Percentiles rank a stretch among this genome's conserved stretches.
Evolutionary conservation across 1,140 invertebrate species (phyloP).

Genomic region (Mylabris phalerata): DNA sequence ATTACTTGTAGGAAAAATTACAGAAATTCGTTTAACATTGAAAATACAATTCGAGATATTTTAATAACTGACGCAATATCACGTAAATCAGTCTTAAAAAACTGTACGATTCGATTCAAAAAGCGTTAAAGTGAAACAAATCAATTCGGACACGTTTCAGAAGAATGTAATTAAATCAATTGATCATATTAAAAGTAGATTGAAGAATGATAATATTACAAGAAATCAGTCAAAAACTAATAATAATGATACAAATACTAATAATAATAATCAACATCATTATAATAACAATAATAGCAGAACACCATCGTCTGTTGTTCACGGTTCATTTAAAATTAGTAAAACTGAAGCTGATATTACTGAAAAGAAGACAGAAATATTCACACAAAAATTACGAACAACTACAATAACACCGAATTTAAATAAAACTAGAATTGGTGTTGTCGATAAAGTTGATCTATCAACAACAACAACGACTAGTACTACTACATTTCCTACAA

Average conservation of each 20-base stretch:
- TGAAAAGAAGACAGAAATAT: constrained; percentile 44
- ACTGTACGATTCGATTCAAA: constrained; percentile 60
- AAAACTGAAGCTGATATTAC: constrained; percentile 56
- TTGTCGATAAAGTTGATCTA: constrained; percentile 38
- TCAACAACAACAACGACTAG: constrained; percentile 29
- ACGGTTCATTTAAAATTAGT: constrained; percentile 55
- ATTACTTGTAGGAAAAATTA: constrained; percentile 22
- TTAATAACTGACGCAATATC: constrained; percentile 60
- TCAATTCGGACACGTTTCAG: constrained; percentile 37
- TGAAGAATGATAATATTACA: constrained; percentile 41
- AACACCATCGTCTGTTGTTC: constrained; percentile 42
- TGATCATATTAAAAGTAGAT: constrained; percentile 47
- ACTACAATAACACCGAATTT: constrained; percentile 38
- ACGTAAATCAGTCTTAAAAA: constrained; percentile 55
- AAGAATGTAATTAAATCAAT: constrained; percentile 27
- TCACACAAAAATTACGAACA: constrained; percentile 39
- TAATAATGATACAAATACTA: neutral
- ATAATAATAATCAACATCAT: constrained; percentile 42
- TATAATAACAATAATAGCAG: neutral
- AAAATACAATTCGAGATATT: constrained; percentile 59
- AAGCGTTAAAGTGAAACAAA: constrained; percentile 57
- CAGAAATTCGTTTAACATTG: constrained; percentile 56
- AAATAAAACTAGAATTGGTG: constrained; percentile 42
- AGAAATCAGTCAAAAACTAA: constrained; percentile 45
- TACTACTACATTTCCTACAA: constrained; percentile 32